phyloP scores from a whole-genome alignment of 2,888 invertebrate genomes.

The Odiellus spinosus region DNA sequence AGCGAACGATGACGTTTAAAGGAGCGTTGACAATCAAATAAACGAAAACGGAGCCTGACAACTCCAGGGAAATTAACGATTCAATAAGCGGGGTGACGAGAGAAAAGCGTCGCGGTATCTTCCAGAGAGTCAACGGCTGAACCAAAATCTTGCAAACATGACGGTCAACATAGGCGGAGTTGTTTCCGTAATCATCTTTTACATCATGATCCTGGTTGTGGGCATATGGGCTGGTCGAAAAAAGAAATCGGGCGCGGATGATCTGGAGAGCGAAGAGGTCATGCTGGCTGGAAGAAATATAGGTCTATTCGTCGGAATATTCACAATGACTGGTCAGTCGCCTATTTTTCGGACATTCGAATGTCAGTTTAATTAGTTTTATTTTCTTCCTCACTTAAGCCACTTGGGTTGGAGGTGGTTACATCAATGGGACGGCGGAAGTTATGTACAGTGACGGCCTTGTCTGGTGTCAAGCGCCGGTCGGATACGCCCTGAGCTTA shows the following conservation, averaged over 20 bases:
- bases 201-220: conserved; percentile 81
- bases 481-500: conserved; percentile 90
- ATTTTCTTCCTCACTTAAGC: conserved; percentile 41
- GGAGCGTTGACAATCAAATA: too few relatives aligned
- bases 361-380: too few relatives aligned
- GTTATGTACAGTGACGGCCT: conserved; percentile 82
- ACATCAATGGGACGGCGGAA: conserved; percentile 98
- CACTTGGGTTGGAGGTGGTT: conserved; percentile 99
- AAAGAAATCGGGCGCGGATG: conserved; percentile 40
- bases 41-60: too few relatives aligned
- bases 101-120: too few relatives aligned
- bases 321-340: conserved; percentile 87
- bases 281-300: conserved; percentile 97
- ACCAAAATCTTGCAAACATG: conserved; percentile 21
- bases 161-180: conserved; percentile 88
- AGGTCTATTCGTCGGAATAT: conserved; percentile 83
- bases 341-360: too few relatives aligned
- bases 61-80: too few relatives aligned
- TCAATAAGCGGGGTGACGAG: too few relatives aligned
- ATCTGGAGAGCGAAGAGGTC: conserved; percentile 56
- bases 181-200: conserved; percentile 87
- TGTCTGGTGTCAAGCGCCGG: conserved; percentile 98
- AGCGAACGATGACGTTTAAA: too few relatives aligned
- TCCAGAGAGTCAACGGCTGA: too few relatives aligned
- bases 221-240: conserved; percentile 96